phyloP scores from a whole-genome alignment of 2,797 vertebrate species.

The Buphagus erythrorhynchus region DNA sequence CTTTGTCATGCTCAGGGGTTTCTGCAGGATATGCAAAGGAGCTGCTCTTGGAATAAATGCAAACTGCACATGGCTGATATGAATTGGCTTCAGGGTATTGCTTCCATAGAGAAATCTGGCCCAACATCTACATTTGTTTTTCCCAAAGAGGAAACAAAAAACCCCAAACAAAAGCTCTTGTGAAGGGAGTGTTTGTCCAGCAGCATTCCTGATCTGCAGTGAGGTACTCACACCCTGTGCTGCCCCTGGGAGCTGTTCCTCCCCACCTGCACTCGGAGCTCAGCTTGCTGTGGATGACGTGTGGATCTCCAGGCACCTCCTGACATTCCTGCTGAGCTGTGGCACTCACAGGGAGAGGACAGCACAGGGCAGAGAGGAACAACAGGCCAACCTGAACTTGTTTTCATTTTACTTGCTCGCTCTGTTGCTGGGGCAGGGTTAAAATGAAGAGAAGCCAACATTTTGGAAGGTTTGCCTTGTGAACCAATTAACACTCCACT shows the following conservation, averaged over 20 bases:
- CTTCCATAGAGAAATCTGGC: not conserved
- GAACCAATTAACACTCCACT: not conserved
- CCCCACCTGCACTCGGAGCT: not conserved
- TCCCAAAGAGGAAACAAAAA: not conserved
- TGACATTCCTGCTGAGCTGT: not conserved
- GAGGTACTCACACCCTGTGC: slow-evolving; percentile 23
- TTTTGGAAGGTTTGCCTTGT: not conserved
- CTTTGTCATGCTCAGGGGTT: not conserved
- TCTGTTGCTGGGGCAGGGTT: not conserved
- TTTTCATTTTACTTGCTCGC: not conserved
- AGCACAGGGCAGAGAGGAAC: not conserved
- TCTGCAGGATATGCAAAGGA: not conserved
- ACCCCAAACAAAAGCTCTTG: not conserved
- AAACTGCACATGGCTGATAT: not conserved
- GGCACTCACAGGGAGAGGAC: not conserved
- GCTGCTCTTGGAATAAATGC: not conserved
- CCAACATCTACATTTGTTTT: not conserved
- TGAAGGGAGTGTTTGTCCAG: slow-evolving; percentile 73
- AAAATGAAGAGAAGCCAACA: not conserved
- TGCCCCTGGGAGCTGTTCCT: not conserved
- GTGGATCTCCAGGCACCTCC: not conserved
- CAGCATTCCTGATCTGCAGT: slow-evolving; percentile 64
- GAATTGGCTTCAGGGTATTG: not conserved
- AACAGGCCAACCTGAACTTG: not conserved
- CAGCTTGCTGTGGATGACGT: accelerated